Conservation (phyloP, 2,888 invertebrate genomes). For the Cryptus armator region DNA sequence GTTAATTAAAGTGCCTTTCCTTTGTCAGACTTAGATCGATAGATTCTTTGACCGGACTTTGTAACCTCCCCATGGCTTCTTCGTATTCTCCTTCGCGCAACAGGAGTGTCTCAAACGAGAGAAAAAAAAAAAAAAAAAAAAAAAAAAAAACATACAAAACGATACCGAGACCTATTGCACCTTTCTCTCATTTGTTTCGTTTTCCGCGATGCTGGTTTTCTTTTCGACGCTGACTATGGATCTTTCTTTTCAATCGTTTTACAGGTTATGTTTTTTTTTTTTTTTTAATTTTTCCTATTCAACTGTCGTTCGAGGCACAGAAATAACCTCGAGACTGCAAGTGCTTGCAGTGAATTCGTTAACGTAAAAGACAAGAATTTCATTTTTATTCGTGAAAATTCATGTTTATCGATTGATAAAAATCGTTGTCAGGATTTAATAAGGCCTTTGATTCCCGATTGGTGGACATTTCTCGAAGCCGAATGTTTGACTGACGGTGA, state of each 20-base stretch:
- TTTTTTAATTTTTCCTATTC: neutral
- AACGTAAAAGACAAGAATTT: too few species aligned
- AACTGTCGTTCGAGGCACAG: too few species aligned
- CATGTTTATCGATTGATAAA: too few species aligned
- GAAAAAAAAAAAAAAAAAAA: conserved; percentile 21
- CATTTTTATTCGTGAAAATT: too few species aligned
- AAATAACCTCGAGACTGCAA: too few species aligned
- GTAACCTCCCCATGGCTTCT: conserved; percentile 33
- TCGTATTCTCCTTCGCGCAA: conserved; percentile 32
- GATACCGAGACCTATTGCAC: conserved; percentile 66
- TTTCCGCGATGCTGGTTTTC: neutral
- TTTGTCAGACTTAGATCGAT: conserved; percentile 81
- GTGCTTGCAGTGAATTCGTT: too few species aligned
- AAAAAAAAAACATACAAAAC: conserved; percentile 43
- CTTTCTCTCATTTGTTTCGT: conserved; percentile 71
- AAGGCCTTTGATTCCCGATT: too few species aligned
- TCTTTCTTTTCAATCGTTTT: neutral
- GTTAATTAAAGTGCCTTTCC: conserved; percentile 80
- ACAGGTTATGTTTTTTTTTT: neutral
- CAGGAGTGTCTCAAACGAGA: neutral
- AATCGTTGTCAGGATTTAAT: too few species aligned
- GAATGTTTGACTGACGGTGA: neutral
- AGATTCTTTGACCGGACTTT: conserved; percentile 75
- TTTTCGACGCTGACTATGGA: neutral
- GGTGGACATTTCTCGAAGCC: too few species aligned